These are phyloP conservation scores for Thryonomys swinderianus DNA, from an alignment of 2,113 vertebrate species.

Conservation along the genomic window DNA sequence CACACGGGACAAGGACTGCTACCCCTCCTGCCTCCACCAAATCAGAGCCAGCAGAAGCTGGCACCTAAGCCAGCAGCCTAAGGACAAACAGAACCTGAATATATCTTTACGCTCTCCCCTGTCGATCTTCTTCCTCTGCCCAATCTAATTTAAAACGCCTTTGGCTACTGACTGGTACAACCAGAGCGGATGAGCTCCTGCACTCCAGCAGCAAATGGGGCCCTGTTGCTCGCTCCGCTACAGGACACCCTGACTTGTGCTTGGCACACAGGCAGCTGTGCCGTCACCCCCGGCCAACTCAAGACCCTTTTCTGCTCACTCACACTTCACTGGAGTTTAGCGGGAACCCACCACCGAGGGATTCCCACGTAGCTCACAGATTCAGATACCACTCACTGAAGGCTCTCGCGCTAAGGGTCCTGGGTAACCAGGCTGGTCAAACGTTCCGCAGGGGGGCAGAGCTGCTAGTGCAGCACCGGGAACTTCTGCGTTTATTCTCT, in stretches of 20 bases:
- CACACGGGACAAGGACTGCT: neutral
- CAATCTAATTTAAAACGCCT: conserved; percentile 18
- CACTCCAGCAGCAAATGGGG: neutral
- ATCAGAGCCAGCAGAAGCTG: neutral
- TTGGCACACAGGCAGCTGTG: neutral
- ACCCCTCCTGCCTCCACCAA: neutral
- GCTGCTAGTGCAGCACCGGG: neutral
- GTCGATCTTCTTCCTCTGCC: conserved; percentile 9
- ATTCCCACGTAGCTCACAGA: conserved; percentile 17
- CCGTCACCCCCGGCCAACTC: neutral
- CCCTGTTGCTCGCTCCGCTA: neutral
- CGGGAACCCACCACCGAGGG: neutral
- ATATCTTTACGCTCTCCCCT: neutral
- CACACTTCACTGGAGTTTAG: neutral
- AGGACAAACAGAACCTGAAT: neutral
- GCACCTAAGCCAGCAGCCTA: neutral
- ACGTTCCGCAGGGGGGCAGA: neutral
- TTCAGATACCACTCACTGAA: conserved; percentile 27
- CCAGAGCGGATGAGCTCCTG: neutral
- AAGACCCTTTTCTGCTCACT: conserved; percentile 3
- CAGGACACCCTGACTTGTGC: neutral
- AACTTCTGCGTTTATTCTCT: neutral
- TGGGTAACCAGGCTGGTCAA: neutral
- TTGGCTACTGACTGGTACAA: neutral
- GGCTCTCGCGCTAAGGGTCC: neutral